These are phyloP conservation scores for Mechanitis messenoides DNA, from an alignment of 2,888 invertebrate genomes.

Conservation along the genomic window DNA sequence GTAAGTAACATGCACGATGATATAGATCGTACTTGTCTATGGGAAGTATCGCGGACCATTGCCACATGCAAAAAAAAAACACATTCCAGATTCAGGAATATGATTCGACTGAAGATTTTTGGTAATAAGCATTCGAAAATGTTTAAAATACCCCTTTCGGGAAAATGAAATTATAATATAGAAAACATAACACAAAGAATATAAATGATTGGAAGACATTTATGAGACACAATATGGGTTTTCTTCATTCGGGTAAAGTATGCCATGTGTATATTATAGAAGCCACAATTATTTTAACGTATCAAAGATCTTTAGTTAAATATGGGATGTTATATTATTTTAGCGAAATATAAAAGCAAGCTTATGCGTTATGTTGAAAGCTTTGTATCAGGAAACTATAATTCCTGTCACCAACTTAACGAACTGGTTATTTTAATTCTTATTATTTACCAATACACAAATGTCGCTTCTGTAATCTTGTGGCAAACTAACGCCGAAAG, in stretches of 20 bases:
- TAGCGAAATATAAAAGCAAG: slow-evolving; percentile 14
- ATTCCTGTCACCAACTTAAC: not conserved
- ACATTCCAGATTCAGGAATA: slow-evolving; percentile 34
- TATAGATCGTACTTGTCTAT: slow-evolving; percentile 54
- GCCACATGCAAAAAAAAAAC: slow-evolving; percentile 36
- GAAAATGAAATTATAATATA: slow-evolving; percentile 34
- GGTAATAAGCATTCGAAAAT: slow-evolving; percentile 35
- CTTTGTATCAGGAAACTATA: not conserved
- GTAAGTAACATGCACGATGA: slow-evolving; percentile 58
- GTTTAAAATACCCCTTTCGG: slow-evolving; percentile 22
- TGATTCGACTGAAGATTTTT: slow-evolving; percentile 33
- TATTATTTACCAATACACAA: slow-evolving; percentile 14
- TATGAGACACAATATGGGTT: slow-evolving; percentile 44
- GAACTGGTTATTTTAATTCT: not conserved
- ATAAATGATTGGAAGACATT: slow-evolving; percentile 45
- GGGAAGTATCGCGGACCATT: slow-evolving; percentile 31
- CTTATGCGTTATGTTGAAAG: slow-evolving; percentile 10
- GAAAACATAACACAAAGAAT: slow-evolving; percentile 43
- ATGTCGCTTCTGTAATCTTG: slow-evolving; percentile 47
- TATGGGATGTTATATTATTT: not conserved
- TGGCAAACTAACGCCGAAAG: slow-evolving; percentile 47
- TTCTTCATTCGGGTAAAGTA: slow-evolving; percentile 38
- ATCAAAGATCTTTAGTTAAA: not conserved
- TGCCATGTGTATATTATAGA: slow-evolving; percentile 41
- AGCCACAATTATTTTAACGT: slow-evolving; percentile 39